These are phyloP conservation scores for Ochotona curzoniae DNA, from an alignment of 2,113 vertebrate genomes.

Conservation along the genomic window DNA sequence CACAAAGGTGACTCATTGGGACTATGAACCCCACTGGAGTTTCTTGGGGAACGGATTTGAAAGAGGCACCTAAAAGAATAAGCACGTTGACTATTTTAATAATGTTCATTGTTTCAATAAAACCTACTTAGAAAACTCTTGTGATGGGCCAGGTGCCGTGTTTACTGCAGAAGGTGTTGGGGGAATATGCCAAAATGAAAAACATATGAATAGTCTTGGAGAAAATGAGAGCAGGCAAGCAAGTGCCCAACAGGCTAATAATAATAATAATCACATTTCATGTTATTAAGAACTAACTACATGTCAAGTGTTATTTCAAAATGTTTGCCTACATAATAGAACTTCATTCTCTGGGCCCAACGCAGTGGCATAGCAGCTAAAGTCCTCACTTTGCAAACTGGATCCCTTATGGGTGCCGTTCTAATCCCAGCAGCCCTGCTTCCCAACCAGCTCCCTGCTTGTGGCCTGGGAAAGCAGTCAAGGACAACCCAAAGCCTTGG, in stretches of 20 bases:
- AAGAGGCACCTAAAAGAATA: constrained; percentile 25
- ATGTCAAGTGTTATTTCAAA: constrained; percentile 15
- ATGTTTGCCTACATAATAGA: background rate
- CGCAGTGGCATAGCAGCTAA: too few relatives aligned
- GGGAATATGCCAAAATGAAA: background rate
- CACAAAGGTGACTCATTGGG: background rate
- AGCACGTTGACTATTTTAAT: constrained; percentile 14
- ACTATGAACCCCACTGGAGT: background rate
- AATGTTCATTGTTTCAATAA: constrained; percentile 35
- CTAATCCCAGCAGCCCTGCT: too few relatives aligned
- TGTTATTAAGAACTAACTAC: background rate
- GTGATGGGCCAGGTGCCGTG: background rate
- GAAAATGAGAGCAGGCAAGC: background rate
- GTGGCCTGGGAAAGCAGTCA: too few relatives aligned
- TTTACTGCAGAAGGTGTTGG: background rate
- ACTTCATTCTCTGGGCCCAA: background rate
- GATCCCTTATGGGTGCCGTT: too few relatives aligned
- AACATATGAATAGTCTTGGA: background rate
- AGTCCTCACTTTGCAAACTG: too few relatives aligned
- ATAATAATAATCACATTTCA: background rate
- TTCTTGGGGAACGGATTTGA: constrained; percentile 6
- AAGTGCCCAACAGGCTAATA: background rate
- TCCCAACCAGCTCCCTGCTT: too few relatives aligned
- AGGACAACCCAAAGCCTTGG: too few relatives aligned
- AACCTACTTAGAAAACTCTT: constrained; percentile 38